These are phyloP conservation scores for Leucophora obtusa DNA, from an alignment of 2,888 invertebrate genomes.

Conservation along the genomic window DNA sequence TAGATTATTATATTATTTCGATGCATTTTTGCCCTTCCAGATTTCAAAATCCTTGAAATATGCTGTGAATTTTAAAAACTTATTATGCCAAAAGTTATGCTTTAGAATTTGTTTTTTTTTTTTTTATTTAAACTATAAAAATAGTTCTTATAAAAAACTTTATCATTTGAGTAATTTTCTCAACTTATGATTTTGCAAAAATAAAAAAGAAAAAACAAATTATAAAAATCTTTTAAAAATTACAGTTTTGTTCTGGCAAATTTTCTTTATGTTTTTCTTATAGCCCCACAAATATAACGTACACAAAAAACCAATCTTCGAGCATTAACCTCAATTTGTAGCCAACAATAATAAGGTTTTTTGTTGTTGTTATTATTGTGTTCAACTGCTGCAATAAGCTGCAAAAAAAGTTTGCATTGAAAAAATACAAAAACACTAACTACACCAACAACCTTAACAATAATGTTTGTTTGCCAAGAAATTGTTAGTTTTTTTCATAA, in stretches of 20 bases:
- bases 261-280: constrained; percentile 8
- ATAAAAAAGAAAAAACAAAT: constrained; percentile 1
- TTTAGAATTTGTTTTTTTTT: not conserved
- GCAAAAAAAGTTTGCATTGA: constrained; percentile 43
- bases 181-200: not conserved
- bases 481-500: constrained; percentile 58
- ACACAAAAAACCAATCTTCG: constrained; percentile 50
- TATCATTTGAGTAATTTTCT: not conserved
- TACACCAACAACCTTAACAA: constrained; percentile 48
- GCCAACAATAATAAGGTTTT: constrained; percentile 62
- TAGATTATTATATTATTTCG: no score
- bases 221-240: constrained; percentile 1
- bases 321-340: constrained; percentile 65
- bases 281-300: constrained; percentile 16
- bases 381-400: constrained; percentile 29
- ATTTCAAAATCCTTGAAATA: not conserved
- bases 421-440: constrained; percentile 27
- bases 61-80: no score
- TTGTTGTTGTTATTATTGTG: constrained; percentile 26
- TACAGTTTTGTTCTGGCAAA: constrained; percentile 29
- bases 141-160: not conserved
- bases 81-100: not conserved
- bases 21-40: no score
- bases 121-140: not conserved
- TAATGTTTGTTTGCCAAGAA: constrained; percentile 64